A percentile compares a stretch with the other conserved stretches of the same genome.
phyloP scores from a whole-genome alignment of 2,888 invertebrate species.

The Nomada flava region DNA sequence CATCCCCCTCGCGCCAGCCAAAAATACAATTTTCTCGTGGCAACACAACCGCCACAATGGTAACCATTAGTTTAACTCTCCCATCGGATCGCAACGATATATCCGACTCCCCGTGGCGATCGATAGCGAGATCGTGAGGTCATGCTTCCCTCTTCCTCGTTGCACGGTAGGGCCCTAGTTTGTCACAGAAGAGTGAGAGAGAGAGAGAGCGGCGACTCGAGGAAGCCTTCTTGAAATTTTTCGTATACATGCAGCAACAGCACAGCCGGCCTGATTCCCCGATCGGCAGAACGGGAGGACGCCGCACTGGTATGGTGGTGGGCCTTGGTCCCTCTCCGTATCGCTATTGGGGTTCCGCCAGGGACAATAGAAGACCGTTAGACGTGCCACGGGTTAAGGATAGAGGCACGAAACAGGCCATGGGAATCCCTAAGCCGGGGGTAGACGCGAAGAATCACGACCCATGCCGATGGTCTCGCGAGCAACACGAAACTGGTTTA shows the following conservation, averaged over 20 bases:
- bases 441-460: conserved; percentile 60
- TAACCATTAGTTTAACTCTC: conserved; percentile 58
- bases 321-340: conserved; percentile 51
- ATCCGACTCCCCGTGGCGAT: conserved; percentile 29
- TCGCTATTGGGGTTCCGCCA: conserved; percentile 58
- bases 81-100: conserved; percentile 27
- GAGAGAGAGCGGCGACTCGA: conserved; percentile 15
- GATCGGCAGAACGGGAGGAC: conserved; percentile 49
- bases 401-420: conserved; percentile 49
- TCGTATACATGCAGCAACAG: conserved; percentile 1
- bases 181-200: conserved; percentile 37
- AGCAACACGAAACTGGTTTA: conserved; percentile 68
- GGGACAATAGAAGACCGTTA: conserved; percentile 72
- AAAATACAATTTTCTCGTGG: conserved; percentile 36
- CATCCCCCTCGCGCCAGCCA: too few species aligned
- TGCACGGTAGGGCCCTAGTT: conserved; percentile 30
- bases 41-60: conserved; percentile 28
- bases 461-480: conserved; percentile 53
- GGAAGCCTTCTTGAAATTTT: conserved; percentile 34
- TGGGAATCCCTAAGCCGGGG: conserved; percentile 69
- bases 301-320: conserved; percentile 28
- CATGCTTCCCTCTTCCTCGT: conserved; percentile 44
- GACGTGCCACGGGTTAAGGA: conserved; percentile 53
- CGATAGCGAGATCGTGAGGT: conserved; percentile 47
- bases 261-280: conserved; percentile 4